phyloP scores from a whole-genome alignment of 2,113 vertebrate species.

The Lichenostomus cassidix region DNA sequence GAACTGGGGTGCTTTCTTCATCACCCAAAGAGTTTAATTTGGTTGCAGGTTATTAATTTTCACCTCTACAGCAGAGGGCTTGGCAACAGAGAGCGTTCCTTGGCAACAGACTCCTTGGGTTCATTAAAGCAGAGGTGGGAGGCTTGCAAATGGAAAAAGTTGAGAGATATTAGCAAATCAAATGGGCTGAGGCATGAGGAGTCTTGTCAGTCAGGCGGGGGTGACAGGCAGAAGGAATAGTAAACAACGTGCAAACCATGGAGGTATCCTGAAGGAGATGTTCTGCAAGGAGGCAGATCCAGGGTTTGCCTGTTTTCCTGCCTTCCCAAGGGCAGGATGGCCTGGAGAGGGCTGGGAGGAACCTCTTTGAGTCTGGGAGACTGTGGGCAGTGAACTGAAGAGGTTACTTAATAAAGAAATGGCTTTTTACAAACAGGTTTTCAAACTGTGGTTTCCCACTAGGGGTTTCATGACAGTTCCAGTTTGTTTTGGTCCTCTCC shows the following conservation, averaged over 20 bases:
- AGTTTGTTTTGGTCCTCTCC: background rate
- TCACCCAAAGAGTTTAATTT: slow-evolving; percentile 49
- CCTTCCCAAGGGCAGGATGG: background rate
- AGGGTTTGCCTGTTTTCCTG: background rate
- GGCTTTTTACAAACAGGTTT: background rate
- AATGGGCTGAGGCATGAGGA: slow-evolving; percentile 31
- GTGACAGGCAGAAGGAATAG: background rate
- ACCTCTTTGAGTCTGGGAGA: too few species aligned
- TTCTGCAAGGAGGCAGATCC: background rate
- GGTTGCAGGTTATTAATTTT: slow-evolving; percentile 61
- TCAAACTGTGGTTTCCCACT: background rate
- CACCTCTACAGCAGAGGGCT: slow-evolving; percentile 40
- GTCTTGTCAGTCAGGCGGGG: slow-evolving; percentile 1
- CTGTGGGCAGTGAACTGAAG: background rate
- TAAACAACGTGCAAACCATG: background rate
- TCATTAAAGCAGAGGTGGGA: slow-evolving; percentile 63
- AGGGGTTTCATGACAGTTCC: background rate
- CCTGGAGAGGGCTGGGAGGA: background rate
- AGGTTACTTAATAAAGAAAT: background rate
- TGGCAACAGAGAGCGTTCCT: slow-evolving; percentile 50
- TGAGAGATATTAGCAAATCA: slow-evolving; percentile 51
- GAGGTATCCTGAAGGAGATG: background rate
- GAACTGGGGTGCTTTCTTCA: background rate
- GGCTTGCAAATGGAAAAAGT: slow-evolving; percentile 49
- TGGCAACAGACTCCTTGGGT: slow-evolving; percentile 61